Evolutionary conservation across 2,797 vertebrate genomes (phyloP).

Genomic region (Liasis olivaceus): DNA sequence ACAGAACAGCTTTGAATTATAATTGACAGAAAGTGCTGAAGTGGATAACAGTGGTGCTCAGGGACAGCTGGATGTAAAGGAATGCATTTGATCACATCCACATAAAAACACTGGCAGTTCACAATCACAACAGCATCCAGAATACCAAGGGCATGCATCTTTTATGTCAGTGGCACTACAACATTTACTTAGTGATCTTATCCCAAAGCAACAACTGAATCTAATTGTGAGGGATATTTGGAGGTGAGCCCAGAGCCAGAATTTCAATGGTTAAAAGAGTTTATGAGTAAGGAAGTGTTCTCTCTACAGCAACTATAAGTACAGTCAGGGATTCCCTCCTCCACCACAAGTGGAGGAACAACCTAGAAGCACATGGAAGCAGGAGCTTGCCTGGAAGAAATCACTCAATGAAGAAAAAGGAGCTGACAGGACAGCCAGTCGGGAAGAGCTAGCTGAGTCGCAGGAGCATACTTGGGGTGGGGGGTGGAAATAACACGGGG

Average conservation of each 20-base stretch:
- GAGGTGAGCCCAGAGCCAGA: not conserved
- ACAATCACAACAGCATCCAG: not conserved
- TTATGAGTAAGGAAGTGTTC: not conserved
- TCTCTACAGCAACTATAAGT: not conserved
- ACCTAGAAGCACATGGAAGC: constrained; percentile 4
- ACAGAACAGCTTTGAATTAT: not conserved
- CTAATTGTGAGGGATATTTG: not conserved
- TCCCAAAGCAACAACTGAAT: not conserved
- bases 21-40: constrained; percentile 8
- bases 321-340: not conserved
- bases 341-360: not conserved
- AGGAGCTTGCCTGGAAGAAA: not conserved
- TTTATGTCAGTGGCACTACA: not conserved
- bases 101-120: constrained; percentile 3
- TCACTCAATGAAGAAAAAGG: constrained; percentile 30
- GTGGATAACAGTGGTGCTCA: not conserved
- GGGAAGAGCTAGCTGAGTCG: not conserved
- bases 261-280: not conserved
- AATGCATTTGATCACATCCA: not conserved
- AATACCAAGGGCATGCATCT: not conserved
- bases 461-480: not conserved
- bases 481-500: not conserved
- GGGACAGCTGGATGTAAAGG: constrained; percentile 1
- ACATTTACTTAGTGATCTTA: not conserved
- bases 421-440: not conserved